Evolutionary conservation across 2,797 vertebrate species (phyloP).

Genomic region (Tarsius wallacei): DNA sequence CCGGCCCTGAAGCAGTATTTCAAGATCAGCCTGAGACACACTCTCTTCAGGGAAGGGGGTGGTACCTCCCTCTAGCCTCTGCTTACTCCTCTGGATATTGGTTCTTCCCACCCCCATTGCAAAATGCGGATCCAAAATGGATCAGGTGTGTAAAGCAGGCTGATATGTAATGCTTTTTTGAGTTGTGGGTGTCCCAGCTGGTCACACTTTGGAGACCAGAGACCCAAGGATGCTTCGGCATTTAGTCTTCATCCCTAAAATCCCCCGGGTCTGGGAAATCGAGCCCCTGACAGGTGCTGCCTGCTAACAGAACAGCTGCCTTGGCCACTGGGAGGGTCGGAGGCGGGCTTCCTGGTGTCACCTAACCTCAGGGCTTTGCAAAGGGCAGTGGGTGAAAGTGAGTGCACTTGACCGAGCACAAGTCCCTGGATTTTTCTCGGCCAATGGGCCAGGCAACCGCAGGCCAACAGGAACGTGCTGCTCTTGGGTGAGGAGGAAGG

Average conservation of each 20-base stretch:
- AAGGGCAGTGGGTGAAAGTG: background rate
- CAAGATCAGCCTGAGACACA: background rate
- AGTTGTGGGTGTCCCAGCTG: background rate
- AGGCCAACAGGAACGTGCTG: background rate
- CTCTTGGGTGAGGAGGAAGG: slow-evolving; percentile 43
- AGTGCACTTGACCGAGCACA: slow-evolving; percentile 51
- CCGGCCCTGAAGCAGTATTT: too few relatives aligned
- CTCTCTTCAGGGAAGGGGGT: background rate
- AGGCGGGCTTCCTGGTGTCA: slow-evolving; percentile 57
- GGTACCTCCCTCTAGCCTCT: background rate
- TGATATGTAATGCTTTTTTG: background rate
- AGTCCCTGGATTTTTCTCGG: background rate
- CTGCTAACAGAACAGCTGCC: background rate
- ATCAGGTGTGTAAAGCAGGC: background rate
- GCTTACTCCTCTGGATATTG: too few relatives aligned
- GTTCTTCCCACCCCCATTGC: background rate
- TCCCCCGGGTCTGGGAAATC: background rate
- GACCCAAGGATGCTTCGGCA: background rate
- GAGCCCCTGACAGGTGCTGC: background rate
- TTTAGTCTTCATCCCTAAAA: background rate
- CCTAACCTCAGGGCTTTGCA: slow-evolving; percentile 19
- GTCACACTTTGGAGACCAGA: background rate
- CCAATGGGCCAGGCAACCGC: background rate
- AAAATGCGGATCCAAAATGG: background rate
- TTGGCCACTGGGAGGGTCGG: background rate